Conservation (phyloP, 1,140 invertebrate genomes). For the Lanistes nyassanus region DNA sequence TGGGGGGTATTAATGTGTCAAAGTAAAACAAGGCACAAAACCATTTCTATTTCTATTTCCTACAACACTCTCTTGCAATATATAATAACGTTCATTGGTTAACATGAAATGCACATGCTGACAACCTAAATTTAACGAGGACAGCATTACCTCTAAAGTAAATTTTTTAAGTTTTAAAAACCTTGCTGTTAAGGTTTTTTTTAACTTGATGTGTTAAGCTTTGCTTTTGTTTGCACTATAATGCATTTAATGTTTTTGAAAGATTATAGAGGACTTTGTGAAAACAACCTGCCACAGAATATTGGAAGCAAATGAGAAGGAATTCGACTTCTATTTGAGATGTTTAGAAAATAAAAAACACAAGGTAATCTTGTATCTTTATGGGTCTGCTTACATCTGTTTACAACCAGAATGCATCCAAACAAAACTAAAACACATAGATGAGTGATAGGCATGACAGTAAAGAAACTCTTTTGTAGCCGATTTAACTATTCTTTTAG, state of each 20-base stretch:
- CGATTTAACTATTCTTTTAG: background rate
- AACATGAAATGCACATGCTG: too few species aligned
- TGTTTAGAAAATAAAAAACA: conserved; percentile 7
- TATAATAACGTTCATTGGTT: too few species aligned
- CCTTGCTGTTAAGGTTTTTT: too few species aligned
- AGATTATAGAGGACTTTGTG: conserved; percentile 33
- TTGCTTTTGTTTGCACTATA: background rate
- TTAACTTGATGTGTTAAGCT: background rate
- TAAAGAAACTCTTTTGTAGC: background rate
- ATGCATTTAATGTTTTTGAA: background rate
- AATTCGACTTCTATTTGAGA: conserved; percentile 17
- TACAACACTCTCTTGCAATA: too few species aligned
- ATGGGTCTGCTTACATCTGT: background rate
- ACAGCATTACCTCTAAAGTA: too few species aligned
- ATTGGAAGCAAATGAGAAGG: background rate
- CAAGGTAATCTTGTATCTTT: conserved; percentile 5
- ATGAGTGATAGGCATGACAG: background rate
- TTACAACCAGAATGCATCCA: background rate
- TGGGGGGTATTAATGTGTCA: too few species aligned
- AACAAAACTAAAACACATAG: background rate
- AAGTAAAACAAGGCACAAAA: too few species aligned
- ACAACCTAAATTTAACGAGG: too few species aligned
- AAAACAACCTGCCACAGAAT: conserved; percentile 7
- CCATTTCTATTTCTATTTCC: too few species aligned
- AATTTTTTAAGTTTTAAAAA: too few species aligned